Percentiles rank a stretch among this genome's conserved stretches.
Evolutionary conservation across 2,113 vertebrate genomes (phyloP).

Genomic region (Oryctolagus cuniculus): mOryCun1.1 NC_091441.1:59011501-59012000

Average conservation of each 20-base stretch:
- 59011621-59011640: neutral
- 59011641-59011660: neutral
- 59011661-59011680: neutral
- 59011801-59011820: neutral
- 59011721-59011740: neutral
- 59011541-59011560: neutral
- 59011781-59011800: neutral
- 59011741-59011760: neutral
- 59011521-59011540: neutral
- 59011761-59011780: neutral
- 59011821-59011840: neutral
- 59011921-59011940: neutral
- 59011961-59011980: neutral
- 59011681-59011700: neutral
- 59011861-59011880: neutral
- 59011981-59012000: neutral
- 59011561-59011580: constrained; percentile 18
- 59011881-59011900: neutral
- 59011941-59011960: neutral
- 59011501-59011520: neutral
- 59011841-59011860: neutral
- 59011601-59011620: neutral
- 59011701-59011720: neutral
- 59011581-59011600: constrained; percentile 22
- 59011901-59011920: neutral